These are phyloP conservation scores for Apamea crenata DNA, from an alignment of 2,888 invertebrate species.

Conservation along the genomic window DNA sequence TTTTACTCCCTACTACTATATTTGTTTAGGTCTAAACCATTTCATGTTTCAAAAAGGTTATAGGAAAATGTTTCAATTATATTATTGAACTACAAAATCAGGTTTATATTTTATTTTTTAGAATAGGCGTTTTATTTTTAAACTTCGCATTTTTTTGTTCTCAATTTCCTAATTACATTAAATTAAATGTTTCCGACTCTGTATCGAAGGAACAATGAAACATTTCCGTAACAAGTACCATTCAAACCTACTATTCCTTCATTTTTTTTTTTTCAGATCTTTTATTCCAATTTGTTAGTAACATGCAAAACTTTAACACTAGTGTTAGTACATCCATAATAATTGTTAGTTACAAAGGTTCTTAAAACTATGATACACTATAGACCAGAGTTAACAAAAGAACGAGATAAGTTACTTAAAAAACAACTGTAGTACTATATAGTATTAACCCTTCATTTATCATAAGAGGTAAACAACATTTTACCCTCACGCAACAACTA, in stretches of 20 bases:
- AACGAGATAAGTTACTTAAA: too few species aligned
- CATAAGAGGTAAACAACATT: slow-evolving; percentile 20
- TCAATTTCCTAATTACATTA: neutral
- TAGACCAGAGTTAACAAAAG: too few species aligned
- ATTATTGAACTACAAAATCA: neutral
- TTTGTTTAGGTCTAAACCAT: slow-evolving; percentile 19
- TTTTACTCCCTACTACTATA: neutral
- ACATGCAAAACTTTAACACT: too few species aligned
- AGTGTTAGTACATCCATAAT: too few species aligned
- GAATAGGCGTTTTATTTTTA: neutral
- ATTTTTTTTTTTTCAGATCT: too few species aligned
- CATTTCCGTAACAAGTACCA: neutral
- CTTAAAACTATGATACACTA: too few species aligned
- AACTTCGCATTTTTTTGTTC: neutral
- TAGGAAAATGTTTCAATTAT: slow-evolving; percentile 2
- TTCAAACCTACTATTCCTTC: neutral
- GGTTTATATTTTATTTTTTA: neutral
- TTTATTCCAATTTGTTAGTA: too few species aligned
- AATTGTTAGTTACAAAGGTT: too few species aligned
- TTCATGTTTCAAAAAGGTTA: slow-evolving; percentile 5
- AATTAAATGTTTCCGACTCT: neutral
- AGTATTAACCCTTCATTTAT: neutral
- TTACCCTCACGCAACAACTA: neutral
- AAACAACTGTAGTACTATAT: too few species aligned
- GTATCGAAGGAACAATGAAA: neutral